phyloP scores from a whole-genome alignment of 2,888 invertebrate genomes.

The Oxyteleia sp. region DNA sequence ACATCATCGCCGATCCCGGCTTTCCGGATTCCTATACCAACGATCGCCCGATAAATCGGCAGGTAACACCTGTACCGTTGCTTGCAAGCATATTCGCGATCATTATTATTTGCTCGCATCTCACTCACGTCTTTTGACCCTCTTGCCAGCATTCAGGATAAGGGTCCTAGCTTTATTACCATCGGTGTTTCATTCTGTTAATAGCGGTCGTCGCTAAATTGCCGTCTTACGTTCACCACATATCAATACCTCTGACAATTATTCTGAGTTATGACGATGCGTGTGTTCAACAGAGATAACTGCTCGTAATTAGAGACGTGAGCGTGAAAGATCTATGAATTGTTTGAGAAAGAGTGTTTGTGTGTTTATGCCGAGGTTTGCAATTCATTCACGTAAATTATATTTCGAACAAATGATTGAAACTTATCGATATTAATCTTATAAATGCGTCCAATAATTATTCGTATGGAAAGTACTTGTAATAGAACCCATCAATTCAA shows the following conservation, averaged over 20 bases:
- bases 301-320: constrained; percentile 40
- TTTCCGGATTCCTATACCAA: constrained; percentile 80
- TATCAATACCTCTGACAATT: constrained; percentile 49
- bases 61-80: constrained; percentile 71
- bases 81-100: constrained; percentile 60
- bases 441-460: no score
- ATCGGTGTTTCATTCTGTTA: constrained; percentile 39
- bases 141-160: constrained; percentile 60
- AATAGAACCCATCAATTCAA: no score
- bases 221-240: constrained; percentile 33
- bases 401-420: background rate
- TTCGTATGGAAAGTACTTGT: no score
- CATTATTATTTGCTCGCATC: constrained; percentile 70
- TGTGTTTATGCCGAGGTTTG: constrained; percentile 14
- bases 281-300: constrained; percentile 13
- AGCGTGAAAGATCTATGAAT: constrained; percentile 28
- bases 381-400: constrained; percentile 13
- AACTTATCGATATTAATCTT: constrained; percentile 9
- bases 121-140: constrained; percentile 56
- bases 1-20: constrained; percentile 78
- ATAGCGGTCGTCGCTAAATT: constrained; percentile 46
- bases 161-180: constrained; percentile 48
- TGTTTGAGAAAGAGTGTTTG: constrained; percentile 24
- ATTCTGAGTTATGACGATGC: constrained; percentile 41
- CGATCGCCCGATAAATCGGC: constrained; percentile 72